These are phyloP conservation scores for Philonicus albiceps DNA, from an alignment of 2,888 invertebrate genomes.

Conservation along the genomic window DNA sequence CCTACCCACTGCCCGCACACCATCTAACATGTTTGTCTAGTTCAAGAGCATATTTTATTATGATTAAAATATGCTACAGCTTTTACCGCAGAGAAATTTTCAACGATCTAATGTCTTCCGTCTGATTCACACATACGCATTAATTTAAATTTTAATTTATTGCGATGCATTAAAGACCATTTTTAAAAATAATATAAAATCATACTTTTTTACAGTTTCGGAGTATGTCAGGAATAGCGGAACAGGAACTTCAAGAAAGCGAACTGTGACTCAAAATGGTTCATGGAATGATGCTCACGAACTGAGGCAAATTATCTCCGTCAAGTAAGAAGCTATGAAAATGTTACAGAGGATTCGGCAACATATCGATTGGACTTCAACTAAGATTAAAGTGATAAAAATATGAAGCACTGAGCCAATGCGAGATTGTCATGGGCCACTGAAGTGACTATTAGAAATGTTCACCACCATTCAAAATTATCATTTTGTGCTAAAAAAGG, in stretches of 20 bases:
- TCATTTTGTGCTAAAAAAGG: not conserved
- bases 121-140: not conserved
- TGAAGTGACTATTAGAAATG: not conserved
- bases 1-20: not conserved
- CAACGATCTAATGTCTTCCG: not conserved
- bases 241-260: constrained; percentile 59
- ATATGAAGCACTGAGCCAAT: not conserved
- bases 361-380: constrained; percentile 10
- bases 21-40: not conserved
- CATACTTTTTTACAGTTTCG: constrained; percentile 58
- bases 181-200: not conserved
- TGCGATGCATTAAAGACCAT: not conserved
- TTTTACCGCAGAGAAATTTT: not conserved
- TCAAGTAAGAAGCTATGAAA: constrained; percentile 44
- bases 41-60: not conserved
- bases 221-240: constrained; percentile 62
- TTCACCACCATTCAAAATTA: not conserved
- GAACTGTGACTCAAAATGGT: constrained; percentile 58
- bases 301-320: constrained; percentile 57
- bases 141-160: not conserved
- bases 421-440: not conserved
- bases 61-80: not conserved
- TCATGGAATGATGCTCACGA: constrained; percentile 65
- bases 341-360: not conserved
- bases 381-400: not conserved